A percentile compares a stretch with the other conserved stretches of the same genome.
Evolutionary conservation across 2,888 invertebrate species (phyloP).

Genomic region (Parascotia fuliginaria): DNA sequence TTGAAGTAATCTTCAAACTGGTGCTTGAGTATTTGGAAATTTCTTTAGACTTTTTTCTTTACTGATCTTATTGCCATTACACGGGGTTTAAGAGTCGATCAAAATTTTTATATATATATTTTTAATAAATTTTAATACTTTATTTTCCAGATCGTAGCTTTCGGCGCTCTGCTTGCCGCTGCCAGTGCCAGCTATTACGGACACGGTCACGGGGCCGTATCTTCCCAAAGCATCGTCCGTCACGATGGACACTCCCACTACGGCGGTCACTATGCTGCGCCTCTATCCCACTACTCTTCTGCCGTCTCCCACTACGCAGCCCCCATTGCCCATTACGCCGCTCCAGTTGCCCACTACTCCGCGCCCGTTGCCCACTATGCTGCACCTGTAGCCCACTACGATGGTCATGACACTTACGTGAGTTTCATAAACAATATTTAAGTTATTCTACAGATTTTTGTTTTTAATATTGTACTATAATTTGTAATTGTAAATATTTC

Average conservation of each 20-base stretch:
- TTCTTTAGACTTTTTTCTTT: too few species aligned
- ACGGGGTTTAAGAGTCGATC: too few species aligned
- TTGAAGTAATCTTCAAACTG: too few species aligned
- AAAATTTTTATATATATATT: too few species aligned
- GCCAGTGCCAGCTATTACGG: conserved; percentile 72
- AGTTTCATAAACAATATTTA: neutral
- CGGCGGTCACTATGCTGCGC: conserved; percentile 42
- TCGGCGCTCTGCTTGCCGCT: conserved; percentile 70
- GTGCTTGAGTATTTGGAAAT: too few species aligned
- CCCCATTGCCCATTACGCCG: conserved; percentile 37
- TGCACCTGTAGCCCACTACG: conserved; percentile 47
- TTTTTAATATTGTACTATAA: neutral
- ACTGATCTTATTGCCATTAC: too few species aligned
- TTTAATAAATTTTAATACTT: too few species aligned
- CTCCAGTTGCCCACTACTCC: too few species aligned
- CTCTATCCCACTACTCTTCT: conserved; percentile 36
- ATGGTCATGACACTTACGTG: conserved; percentile 41
- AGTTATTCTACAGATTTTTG: neutral
- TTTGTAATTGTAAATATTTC: neutral
- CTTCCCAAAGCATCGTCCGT: conserved; percentile 70
- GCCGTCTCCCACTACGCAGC: conserved; percentile 38
- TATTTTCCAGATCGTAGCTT: conserved; percentile 67
- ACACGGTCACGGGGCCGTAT: conserved; percentile 57
- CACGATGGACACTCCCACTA: conserved; percentile 62
- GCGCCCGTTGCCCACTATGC: conserved; percentile 43